Evolutionary conservation across 1,140 invertebrate genomes (phyloP).

Genomic region (Bradysia coprophila): DNA sequence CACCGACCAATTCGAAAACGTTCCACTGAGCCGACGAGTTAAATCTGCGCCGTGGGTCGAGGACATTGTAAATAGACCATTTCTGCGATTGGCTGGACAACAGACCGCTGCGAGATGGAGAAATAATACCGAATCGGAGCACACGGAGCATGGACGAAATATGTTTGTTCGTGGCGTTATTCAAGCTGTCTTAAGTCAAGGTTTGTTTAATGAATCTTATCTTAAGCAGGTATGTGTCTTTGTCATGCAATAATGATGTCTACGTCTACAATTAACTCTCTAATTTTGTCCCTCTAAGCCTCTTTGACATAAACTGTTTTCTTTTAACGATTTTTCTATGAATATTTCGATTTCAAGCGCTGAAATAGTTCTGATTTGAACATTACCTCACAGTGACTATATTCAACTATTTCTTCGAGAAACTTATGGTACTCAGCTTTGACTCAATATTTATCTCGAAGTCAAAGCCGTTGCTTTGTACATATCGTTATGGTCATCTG

Average conservation of each 20-base stretch:
- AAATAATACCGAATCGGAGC: conserved; percentile 3
- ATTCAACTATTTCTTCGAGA: too few relatives aligned
- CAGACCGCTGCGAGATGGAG: conserved; percentile 13
- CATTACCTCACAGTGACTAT: too few relatives aligned
- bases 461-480: too few relatives aligned
- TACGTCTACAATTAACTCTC: too few relatives aligned
- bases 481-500: too few relatives aligned
- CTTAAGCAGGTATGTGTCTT: background rate
- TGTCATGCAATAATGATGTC: too few relatives aligned
- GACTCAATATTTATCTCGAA: too few relatives aligned
- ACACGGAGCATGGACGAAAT: conserved; percentile 10
- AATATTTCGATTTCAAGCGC: background rate
- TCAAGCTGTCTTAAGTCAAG: conserved; percentile 7
- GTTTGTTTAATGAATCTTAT: background rate
- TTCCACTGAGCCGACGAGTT: conserved; percentile 35
- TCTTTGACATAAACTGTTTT: background rate
- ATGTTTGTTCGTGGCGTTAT: conserved; percentile 15
- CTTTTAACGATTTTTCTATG: background rate
- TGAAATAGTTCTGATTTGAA: background rate
- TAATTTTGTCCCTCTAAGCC: background rate
- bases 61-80: conserved; percentile 32
- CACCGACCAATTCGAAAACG: conserved; percentile 28
- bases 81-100: conserved; percentile 41
- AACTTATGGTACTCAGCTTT: too few relatives aligned
- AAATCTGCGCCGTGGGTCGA: conserved; percentile 18